Evolutionary conservation across 2,797 vertebrate species (phyloP).

Genomic region (Delichon dasypus): DNA sequence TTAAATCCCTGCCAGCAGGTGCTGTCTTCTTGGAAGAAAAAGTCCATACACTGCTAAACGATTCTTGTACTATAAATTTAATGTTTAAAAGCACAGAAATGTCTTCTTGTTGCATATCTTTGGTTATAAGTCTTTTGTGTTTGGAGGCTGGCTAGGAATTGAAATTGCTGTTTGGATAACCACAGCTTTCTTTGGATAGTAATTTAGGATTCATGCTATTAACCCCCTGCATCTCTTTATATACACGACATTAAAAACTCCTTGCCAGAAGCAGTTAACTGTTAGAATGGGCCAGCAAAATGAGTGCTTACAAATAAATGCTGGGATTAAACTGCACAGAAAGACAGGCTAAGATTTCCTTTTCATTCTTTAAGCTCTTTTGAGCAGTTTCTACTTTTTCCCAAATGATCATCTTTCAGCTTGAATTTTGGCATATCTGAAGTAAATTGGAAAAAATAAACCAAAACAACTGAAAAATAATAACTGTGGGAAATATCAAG

Average conservation of each 20-base stretch:
- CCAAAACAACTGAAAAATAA: neutral
- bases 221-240: conserved; percentile 46
- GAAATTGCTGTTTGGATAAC: conserved; percentile 40
- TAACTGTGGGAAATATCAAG: neutral
- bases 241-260: neutral
- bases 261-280: conserved; percentile 30
- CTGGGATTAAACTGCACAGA: neutral
- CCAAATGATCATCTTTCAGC: neutral
- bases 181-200: conserved; percentile 6
- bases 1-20: conserved; percentile 31
- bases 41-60: neutral
- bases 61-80: conserved; percentile 17
- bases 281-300: conserved; percentile 3
- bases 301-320: neutral
- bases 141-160: conserved; percentile 28
- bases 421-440: neutral
- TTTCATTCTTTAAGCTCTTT: neutral
- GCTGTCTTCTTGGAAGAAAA: neutral
- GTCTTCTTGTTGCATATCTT: conserved; percentile 19
- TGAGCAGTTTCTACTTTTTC: neutral
- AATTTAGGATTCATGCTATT: conserved; percentile 36
- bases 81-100: conserved; percentile 37
- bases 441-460: neutral
- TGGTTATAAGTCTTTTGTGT: conserved; percentile 47
- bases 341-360: neutral